A percentile compares a stretch with the other conserved stretches of the same genome.
These are phyloP conservation scores for Trachelipus rathkii DNA, from an alignment of 1,140 invertebrate genomes.

Conservation along the genomic window DNA sequence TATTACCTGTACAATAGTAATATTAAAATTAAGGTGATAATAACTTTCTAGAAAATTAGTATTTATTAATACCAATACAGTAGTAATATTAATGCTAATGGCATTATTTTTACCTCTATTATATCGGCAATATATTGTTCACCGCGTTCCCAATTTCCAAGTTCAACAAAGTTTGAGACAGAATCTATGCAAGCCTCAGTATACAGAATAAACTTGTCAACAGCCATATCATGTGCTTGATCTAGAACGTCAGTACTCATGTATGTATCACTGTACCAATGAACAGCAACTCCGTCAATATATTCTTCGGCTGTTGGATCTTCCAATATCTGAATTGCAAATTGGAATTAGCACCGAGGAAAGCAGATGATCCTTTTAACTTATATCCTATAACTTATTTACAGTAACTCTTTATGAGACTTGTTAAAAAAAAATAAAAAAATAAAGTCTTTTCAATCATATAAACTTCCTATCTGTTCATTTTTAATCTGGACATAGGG, in stretches of 20 bases:
- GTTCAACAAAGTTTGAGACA: constrained; percentile 54
- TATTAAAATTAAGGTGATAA: too few species aligned
- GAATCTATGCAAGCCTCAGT: constrained; percentile 70
- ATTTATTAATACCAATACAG: too few species aligned
- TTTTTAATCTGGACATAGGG: too few species aligned
- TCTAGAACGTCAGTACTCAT: constrained; percentile 56
- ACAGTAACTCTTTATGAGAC: neutral
- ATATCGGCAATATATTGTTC: constrained; percentile 48
- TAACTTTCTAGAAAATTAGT: too few species aligned
- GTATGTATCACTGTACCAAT: constrained; percentile 69
- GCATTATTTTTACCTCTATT: too few species aligned
- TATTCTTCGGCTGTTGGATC: constrained; percentile 51
- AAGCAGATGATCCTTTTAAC: neutral
- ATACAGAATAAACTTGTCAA: constrained; percentile 67
- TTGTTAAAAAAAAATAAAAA: too few species aligned
- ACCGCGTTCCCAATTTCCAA: constrained; percentile 70
- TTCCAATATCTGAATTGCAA: neutral
- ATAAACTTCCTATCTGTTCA: too few species aligned
- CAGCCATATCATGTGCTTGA: constrained; percentile 57
- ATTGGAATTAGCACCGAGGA: neutral
- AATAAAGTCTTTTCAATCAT: too few species aligned
- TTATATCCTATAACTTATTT: neutral
- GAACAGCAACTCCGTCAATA: constrained; percentile 70
- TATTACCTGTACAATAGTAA: too few species aligned
- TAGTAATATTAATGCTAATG: too few species aligned